Conservation (phyloP, 2,113 vertebrate species). For the Charina bottae region DNA sequence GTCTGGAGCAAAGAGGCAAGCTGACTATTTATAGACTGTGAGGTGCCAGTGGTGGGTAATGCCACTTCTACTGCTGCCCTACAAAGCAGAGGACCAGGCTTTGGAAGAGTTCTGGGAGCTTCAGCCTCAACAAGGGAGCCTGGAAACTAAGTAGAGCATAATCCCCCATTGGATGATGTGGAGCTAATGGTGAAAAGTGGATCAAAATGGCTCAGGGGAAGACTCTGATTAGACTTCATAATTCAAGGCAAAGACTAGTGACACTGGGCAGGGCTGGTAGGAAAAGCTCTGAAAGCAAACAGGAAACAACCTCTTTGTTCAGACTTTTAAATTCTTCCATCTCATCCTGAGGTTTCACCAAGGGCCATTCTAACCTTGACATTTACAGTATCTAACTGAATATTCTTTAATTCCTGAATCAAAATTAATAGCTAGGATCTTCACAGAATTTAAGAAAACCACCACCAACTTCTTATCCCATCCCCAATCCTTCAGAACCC, state of each 20-base stretch:
- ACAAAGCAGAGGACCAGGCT: not conserved
- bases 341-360: not conserved
- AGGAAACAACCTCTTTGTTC: not conserved
- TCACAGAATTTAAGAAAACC: not conserved
- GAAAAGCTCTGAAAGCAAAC: not conserved
- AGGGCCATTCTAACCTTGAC: not conserved
- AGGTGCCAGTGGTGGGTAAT: not conserved
- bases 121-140: not conserved
- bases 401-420: not conserved
- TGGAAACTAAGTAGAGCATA: not conserved
- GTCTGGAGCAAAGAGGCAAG: not conserved
- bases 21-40: not conserved
- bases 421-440: not conserved
- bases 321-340: not conserved
- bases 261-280: too few species aligned
- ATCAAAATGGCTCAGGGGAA: not conserved
- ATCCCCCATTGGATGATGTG: not conserved
- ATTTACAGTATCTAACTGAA: not conserved
- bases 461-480: not conserved
- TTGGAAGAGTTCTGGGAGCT: not conserved
- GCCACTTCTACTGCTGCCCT: not conserved
- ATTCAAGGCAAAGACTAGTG: not conserved
- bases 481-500: too few species aligned
- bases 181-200: not conserved
- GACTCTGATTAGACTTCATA: not conserved